These are phyloP conservation scores for Cepaea nemoralis DNA, from an alignment of 1,140 invertebrate species.

Conservation along the genomic window DNA sequence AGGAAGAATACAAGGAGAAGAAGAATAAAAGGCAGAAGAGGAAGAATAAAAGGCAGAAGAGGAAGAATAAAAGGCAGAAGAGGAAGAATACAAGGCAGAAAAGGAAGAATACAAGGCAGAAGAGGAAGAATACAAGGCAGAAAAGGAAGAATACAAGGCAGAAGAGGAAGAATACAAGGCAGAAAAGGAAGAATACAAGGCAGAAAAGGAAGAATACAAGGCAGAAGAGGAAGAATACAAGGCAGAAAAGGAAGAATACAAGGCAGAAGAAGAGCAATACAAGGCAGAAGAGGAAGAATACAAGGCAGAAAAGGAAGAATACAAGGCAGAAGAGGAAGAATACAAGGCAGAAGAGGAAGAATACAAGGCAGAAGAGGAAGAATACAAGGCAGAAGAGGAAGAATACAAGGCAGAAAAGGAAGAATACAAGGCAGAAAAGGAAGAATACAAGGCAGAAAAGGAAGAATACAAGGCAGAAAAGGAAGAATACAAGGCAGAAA, in stretches of 20 bases:
- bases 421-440: no score
- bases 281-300: constrained; percentile 17
- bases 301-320: constrained; percentile 5
- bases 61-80: no score
- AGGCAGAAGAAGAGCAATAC: no score
- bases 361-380: constrained; percentile 30
- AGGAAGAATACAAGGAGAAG: background rate
- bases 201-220: no score
- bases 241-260: no score
- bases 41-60: no score
- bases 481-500: background rate
- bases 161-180: constrained; percentile 29
- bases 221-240: no score
- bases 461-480: background rate
- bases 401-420: no score
- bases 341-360: constrained; percentile 15
- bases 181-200: background rate
- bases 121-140: constrained; percentile 18
- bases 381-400: background rate
- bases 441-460: no score
- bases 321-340: constrained; percentile 29
- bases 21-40: no score
- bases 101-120: constrained; percentile 7
- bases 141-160: constrained; percentile 26
- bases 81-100: background rate